phyloP scores from a whole-genome alignment of 2,797 vertebrate genomes.

The Smutsia temminckii region DNA sequence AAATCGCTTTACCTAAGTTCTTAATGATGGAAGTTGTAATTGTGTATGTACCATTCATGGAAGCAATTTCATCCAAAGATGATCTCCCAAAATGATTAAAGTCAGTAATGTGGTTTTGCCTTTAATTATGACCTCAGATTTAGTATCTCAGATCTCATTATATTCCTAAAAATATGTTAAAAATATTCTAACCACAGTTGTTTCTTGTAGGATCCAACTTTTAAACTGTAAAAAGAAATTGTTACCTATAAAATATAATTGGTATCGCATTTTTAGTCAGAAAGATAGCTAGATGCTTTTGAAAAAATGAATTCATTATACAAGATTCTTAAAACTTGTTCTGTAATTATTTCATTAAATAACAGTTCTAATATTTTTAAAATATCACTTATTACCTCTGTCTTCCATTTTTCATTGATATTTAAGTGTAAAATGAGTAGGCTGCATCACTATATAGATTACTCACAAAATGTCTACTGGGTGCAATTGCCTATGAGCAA shows the following conservation, averaged over 20 bases:
- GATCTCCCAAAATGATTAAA: neutral
- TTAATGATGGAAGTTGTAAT: neutral
- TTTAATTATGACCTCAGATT: slow-evolving; percentile 45
- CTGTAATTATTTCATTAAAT: neutral
- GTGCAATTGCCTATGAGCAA: neutral
- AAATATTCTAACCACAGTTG: slow-evolving; percentile 30
- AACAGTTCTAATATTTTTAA: neutral
- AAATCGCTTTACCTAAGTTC: neutral
- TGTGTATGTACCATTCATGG: neutral
- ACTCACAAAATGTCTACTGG: neutral
- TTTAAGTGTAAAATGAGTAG: neutral
- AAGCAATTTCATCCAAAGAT: neutral
- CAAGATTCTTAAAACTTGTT: slow-evolving; percentile 53
- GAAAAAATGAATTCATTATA: slow-evolving; percentile 64
- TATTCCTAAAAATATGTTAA: slow-evolving; percentile 34
- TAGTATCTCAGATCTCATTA: slow-evolving; percentile 48
- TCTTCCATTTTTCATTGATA: neutral
- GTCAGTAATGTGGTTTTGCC: neutral
- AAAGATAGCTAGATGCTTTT: slow-evolving; percentile 79
- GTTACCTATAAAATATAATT: slow-evolving; percentile 82
- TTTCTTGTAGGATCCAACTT: slow-evolving; percentile 74
- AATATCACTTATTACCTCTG: neutral
- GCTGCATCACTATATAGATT: neutral
- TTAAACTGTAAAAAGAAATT: slow-evolving; percentile 81
- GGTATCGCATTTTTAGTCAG: slow-evolving; percentile 68